phyloP scores from a whole-genome alignment of 2,113 vertebrate species.

The Clupea harengus region DNA sequence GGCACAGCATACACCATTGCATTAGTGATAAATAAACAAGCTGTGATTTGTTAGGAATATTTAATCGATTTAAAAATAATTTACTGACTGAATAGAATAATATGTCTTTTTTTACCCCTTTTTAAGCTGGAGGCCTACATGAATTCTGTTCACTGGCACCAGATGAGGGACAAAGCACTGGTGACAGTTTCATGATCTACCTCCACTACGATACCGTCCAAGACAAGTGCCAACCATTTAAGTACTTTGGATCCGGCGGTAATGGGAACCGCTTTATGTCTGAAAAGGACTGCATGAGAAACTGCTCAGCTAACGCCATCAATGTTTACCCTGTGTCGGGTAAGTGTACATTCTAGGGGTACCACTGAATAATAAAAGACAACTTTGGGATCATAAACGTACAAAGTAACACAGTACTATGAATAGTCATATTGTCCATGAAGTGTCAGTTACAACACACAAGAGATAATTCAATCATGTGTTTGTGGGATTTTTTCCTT shows the following conservation, averaged over 20 bases:
- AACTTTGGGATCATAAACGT: not conserved
- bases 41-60: not conserved
- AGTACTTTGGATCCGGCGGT: constrained; percentile 62
- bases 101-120: not conserved
- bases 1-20: too few relatives aligned
- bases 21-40: too few relatives aligned
- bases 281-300: constrained; percentile 63
- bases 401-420: too few relatives aligned
- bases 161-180: constrained; percentile 41
- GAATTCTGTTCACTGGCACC: constrained; percentile 34
- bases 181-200: not conserved
- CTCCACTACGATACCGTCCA: constrained; percentile 40
- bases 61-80: not conserved
- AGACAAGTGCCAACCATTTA: constrained; percentile 61
- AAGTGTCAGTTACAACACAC: too few relatives aligned
- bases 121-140: not conserved
- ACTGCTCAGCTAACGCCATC: constrained; percentile 57
- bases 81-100: not conserved
- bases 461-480: too few relatives aligned
- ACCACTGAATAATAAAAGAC: not conserved
- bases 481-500: too few relatives aligned
- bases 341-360: constrained; percentile 46
- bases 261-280: constrained; percentile 66
- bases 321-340: constrained; percentile 57
- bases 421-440: too few relatives aligned